These are phyloP conservation scores for Strigops habroptila DNA, from an alignment of 2,113 vertebrate species.

Conservation along the genomic window DNA sequence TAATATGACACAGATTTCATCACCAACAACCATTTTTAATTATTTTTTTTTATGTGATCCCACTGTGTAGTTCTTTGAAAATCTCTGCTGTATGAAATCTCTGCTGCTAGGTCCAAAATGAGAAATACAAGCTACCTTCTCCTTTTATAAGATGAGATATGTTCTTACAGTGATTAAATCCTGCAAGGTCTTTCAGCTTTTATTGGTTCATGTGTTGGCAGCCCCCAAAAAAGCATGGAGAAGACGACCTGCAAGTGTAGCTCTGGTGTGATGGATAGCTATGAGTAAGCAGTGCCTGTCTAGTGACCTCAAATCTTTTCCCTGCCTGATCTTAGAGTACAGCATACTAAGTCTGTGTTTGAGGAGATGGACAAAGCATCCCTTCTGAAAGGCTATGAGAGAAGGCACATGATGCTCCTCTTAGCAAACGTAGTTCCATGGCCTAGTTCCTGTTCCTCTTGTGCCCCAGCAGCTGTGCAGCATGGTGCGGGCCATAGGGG, in stretches of 20 bases:
- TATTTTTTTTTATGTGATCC: not conserved
- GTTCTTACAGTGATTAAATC: not conserved
- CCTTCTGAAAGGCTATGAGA: not conserved
- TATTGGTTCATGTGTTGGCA: not conserved
- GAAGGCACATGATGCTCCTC: not conserved
- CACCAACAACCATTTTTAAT: not conserved
- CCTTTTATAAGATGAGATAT: not conserved
- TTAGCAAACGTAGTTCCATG: not conserved
- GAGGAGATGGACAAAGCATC: not conserved
- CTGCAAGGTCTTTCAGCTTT: not conserved
- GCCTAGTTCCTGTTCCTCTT: not conserved
- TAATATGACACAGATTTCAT: not conserved
- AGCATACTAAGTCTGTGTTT: not conserved
- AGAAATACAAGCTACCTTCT: not conserved
- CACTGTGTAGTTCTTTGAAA: not conserved
- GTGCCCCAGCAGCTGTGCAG: rapidly evolving
- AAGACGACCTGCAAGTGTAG: not conserved
- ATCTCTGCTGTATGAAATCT: not conserved
- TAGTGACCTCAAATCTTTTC: not conserved
- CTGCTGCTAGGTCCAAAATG: not conserved
- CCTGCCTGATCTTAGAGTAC: not conserved
- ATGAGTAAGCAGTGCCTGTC: not conserved
- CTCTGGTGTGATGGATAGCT: not conserved
- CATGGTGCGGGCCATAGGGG: rapidly evolving
- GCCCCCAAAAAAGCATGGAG: not conserved